phyloP scores from a whole-genome alignment of 1,140 invertebrate genomes.

The Patella vulgata region DNA sequence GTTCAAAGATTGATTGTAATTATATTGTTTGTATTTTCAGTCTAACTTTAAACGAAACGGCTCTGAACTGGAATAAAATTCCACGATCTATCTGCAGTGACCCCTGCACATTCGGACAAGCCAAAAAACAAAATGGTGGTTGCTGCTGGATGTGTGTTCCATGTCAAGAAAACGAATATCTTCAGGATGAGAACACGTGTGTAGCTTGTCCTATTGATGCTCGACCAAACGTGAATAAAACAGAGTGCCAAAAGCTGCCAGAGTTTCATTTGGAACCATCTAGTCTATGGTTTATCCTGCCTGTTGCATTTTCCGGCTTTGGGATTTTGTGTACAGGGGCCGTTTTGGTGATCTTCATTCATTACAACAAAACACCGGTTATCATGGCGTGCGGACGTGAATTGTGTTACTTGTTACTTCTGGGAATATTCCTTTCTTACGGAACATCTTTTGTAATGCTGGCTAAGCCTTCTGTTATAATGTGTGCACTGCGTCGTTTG shows the following conservation, averaged over 20 bases:
- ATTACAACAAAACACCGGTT: constrained; percentile 61
- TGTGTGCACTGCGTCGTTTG: constrained; percentile 74
- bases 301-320: constrained; percentile 69
- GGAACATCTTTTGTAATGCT: constrained; percentile 62
- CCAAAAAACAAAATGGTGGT: constrained; percentile 91
- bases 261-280: constrained; percentile 72
- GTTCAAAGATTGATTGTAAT: too few species aligned
- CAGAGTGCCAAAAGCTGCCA: constrained; percentile 56
- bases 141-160: constrained; percentile 79
- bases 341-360: constrained; percentile 59
- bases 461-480: constrained; percentile 70
- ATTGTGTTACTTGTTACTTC: constrained; percentile 63
- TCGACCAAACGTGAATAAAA: constrained; percentile 60
- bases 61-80: constrained; percentile 50
- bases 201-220: constrained; percentile 71
- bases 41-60: constrained; percentile 43
- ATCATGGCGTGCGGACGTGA: constrained; percentile 67
- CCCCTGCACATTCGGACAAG: constrained; percentile 74
- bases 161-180: constrained; percentile 73
- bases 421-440: constrained; percentile 64
- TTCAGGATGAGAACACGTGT: constrained; percentile 72
- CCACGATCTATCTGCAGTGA: constrained; percentile 76
- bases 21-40: constrained; percentile 43
- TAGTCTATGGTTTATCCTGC: constrained; percentile 71
- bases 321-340: constrained; percentile 65